Percentiles rank a stretch among this genome's conserved stretches.
These are phyloP conservation scores for Naso thynnoides DNA, from an alignment of 2,797 vertebrate species.

Conservation along the genomic window DNA sequence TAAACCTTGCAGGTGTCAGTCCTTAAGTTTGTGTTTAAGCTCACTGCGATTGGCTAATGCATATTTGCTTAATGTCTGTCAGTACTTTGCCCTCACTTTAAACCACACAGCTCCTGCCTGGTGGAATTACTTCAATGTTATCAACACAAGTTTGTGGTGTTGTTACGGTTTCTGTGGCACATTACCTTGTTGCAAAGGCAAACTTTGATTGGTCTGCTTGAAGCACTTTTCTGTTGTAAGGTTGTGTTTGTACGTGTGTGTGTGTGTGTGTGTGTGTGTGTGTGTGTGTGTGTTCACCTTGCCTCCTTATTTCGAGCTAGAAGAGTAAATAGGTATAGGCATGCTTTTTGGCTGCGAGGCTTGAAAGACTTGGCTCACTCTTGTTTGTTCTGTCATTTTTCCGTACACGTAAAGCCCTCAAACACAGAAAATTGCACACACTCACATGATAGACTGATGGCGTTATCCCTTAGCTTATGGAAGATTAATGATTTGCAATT, in stretches of 20 bases:
- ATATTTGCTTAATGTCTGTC: conserved; percentile 39
- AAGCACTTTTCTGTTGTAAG: conserved; percentile 12
- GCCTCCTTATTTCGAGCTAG: conserved; percentile 20
- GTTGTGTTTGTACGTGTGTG: conserved; percentile 18
- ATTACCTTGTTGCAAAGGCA: conserved; percentile 12
- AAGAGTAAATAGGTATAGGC: conserved; percentile 60
- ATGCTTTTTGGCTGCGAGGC: conserved; percentile 67
- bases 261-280: conserved; percentile 18
- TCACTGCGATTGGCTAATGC: conserved; percentile 13
- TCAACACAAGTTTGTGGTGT: conserved; percentile 1
- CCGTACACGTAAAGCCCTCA: conserved; percentile 32
- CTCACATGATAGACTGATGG: conserved; percentile 20
- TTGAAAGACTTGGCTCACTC: conserved; percentile 35
- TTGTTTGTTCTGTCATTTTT: conserved; percentile 58
- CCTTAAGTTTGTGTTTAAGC: conserved; percentile 27
- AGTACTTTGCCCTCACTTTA: conserved; percentile 30
- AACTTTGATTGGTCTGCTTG: background rate
- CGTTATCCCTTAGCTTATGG: conserved; percentile 14
- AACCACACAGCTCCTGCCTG: background rate
- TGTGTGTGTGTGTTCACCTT: conserved; percentile 30
- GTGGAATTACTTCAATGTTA: conserved; percentile 12
- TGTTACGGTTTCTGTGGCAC: background rate
- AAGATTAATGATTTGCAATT: conserved; percentile 42
- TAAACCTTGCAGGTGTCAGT: conserved; percentile 55
- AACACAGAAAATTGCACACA: conserved; percentile 29